Evolutionary conservation across 2,113 vertebrate genomes (phyloP).

Genomic region (Lasiurus borealis): DNA sequence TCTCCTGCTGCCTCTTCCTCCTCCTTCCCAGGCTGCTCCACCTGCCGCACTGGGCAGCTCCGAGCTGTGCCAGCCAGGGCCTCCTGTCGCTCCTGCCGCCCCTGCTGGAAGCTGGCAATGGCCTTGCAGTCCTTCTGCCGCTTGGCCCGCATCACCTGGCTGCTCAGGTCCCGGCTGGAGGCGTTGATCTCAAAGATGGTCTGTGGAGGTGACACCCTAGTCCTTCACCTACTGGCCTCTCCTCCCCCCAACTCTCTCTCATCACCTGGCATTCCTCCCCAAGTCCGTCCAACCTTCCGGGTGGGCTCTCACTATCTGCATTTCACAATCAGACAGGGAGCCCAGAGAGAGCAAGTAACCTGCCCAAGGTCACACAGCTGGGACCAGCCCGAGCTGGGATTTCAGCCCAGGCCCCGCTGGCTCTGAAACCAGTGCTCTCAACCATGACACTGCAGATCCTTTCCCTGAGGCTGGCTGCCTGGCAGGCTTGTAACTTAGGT

Average conservation of each 20-base stretch:
- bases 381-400: neutral
- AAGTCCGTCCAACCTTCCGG: neutral
- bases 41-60: conserved; percentile 17
- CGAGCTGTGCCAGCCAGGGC: fast-evolving
- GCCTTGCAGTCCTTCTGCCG: conserved; percentile 88
- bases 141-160: conserved; percentile 94
- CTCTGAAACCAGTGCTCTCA: neutral
- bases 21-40: conserved; percentile 79
- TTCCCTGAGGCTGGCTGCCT: fast-evolving
- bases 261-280: neutral
- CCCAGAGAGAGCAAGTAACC: neutral
- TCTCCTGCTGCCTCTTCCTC: neutral
- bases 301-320: fast-evolving
- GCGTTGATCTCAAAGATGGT: conserved; percentile 98
- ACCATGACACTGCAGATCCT: no score
- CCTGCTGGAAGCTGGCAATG: conserved; percentile 90
- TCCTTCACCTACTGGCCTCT: neutral
- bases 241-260: no score
- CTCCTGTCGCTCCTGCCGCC: conserved; percentile 81
- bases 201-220: conserved; percentile 78
- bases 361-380: neutral
- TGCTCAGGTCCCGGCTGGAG: conserved; percentile 89
- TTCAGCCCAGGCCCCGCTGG: no score
- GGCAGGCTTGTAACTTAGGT: fast-evolving
- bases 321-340: neutral